These are phyloP conservation scores for Philypnodon macrostomus DNA, from an alignment of 2,797 vertebrate genomes.

Conservation along the genomic window DNA sequence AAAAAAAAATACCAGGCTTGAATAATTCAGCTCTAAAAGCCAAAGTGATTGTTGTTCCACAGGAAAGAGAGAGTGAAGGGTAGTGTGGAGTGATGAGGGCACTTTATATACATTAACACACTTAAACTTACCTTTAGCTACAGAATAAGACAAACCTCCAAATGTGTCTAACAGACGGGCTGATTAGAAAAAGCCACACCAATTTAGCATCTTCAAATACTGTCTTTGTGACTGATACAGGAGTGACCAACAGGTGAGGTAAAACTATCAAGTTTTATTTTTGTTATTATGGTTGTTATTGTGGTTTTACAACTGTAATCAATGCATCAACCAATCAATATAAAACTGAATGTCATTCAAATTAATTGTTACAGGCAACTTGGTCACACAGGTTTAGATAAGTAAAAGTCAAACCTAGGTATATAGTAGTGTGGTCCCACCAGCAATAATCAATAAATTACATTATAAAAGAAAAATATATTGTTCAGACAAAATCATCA, in stretches of 20 bases:
- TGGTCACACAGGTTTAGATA: too few relatives aligned
- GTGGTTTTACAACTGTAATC: too few relatives aligned
- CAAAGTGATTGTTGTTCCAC: constrained; percentile 79
- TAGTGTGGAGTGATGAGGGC: constrained; percentile 60
- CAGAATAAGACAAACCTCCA: constrained; percentile 19
- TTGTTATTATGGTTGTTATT: too few relatives aligned
- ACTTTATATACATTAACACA: constrained; percentile 23
- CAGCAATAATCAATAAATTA: too few relatives aligned
- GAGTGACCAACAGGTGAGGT: neutral
- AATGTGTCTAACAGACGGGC: constrained; percentile 23
- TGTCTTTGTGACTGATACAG: neutral
- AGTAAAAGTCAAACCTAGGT: too few relatives aligned
- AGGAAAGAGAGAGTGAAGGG: constrained; percentile 73
- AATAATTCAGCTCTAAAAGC: constrained; percentile 99
- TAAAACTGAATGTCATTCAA: too few relatives aligned
- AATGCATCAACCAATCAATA: too few relatives aligned
- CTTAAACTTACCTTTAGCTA: constrained; percentile 9
- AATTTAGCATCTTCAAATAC: constrained; percentile 20
- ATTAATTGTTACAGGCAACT: too few relatives aligned
- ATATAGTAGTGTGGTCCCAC: too few relatives aligned
- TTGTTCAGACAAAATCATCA: too few relatives aligned
- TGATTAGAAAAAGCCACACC: constrained; percentile 36
- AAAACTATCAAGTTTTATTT: too few relatives aligned
- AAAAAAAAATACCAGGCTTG: constrained; percentile 84
- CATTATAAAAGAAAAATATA: too few relatives aligned